phyloP scores from a whole-genome alignment of 2,797 vertebrate species.

The Sphaeramia orbicularis region DNA sequence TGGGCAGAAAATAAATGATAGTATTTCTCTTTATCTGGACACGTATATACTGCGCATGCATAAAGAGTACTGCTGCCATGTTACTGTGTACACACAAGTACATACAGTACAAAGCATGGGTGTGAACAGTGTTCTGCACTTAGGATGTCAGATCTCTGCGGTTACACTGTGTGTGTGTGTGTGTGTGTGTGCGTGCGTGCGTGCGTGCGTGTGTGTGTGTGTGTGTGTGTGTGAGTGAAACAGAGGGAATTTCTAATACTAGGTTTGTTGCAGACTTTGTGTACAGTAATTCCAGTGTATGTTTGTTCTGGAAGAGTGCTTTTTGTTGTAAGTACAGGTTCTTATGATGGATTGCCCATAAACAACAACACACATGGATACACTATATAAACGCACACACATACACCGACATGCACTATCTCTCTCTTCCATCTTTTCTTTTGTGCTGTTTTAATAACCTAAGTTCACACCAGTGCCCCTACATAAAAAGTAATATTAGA shows the following conservation, averaged over 20 bases:
- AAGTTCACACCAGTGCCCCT: constrained; percentile 18
- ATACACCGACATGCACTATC: not conserved
- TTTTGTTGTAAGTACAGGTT: constrained; percentile 2
- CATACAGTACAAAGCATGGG: not conserved
- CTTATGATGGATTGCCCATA: constrained; percentile 36
- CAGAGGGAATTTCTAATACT: too few relatives aligned
- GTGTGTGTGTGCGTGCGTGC: constrained; percentile 9
- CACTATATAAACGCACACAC: constrained; percentile 5
- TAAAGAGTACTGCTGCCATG: too few relatives aligned
- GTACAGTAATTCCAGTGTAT: constrained; percentile 12
- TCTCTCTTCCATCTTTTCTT: not conserved
- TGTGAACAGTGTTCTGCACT: constrained; percentile 47
- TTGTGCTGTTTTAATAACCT: constrained; percentile 35
- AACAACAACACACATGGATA: constrained; percentile 3
- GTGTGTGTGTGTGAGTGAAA: too few relatives aligned
- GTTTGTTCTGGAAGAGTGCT: constrained; percentile 16
- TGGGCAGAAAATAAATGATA: too few relatives aligned
- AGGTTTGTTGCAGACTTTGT: not conserved
- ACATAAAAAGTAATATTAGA: constrained; percentile 50
- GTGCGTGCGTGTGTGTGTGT: too few relatives aligned
- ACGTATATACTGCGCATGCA: too few relatives aligned
- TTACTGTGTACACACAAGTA: too few relatives aligned
- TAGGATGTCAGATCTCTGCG: not conserved
- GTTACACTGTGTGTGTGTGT: not conserved
- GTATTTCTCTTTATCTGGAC: too few relatives aligned